These are phyloP conservation scores for Mola mola DNA, from an alignment of 2,113 vertebrate genomes.

Conservation along the genomic window DNA sequence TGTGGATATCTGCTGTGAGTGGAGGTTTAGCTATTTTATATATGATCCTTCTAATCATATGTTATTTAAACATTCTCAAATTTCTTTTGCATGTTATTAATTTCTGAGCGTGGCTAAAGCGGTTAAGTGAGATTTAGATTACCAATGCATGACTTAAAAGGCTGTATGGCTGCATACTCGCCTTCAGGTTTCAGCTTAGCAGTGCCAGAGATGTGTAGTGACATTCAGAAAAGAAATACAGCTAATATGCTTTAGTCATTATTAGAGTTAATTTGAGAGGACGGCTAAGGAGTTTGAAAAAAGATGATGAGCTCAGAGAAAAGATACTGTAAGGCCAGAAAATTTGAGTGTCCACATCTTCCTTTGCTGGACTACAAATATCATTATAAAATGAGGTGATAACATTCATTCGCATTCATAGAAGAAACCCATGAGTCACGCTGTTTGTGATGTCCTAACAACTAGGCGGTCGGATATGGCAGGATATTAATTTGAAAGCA, in stretches of 20 bases:
- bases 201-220: not conserved
- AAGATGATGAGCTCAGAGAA: slow-evolving; percentile 32
- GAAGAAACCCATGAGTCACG: slow-evolving; percentile 35
- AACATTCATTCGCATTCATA: slow-evolving; percentile 13
- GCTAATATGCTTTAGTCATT: slow-evolving; percentile 31
- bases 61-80: too few species aligned
- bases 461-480: slow-evolving; percentile 5
- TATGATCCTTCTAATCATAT: too few species aligned
- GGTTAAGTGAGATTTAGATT: slow-evolving; percentile 27
- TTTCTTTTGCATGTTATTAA: too few species aligned
- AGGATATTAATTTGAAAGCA: slow-evolving; percentile 50
- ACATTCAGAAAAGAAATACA: slow-evolving; percentile 17
- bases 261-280: slow-evolving; percentile 49
- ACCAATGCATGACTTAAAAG: slow-evolving; percentile 23
- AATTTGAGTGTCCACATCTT: slow-evolving; percentile 19
- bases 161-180: slow-evolving; percentile 2
- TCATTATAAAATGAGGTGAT: slow-evolving; percentile 15
- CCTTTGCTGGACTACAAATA: not conserved
- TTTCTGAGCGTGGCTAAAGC: too few species aligned
- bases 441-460: slow-evolving; percentile 14
- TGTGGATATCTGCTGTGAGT: too few species aligned
- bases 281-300: slow-evolving; percentile 21
- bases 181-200: slow-evolving; percentile 10
- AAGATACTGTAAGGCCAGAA: slow-evolving; percentile 11
- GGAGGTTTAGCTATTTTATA: too few species aligned